These are phyloP conservation scores for Typhlichthys eigenmanni DNA, from an alignment of 2,797 vertebrate species.

Conservation along the genomic window DNA sequence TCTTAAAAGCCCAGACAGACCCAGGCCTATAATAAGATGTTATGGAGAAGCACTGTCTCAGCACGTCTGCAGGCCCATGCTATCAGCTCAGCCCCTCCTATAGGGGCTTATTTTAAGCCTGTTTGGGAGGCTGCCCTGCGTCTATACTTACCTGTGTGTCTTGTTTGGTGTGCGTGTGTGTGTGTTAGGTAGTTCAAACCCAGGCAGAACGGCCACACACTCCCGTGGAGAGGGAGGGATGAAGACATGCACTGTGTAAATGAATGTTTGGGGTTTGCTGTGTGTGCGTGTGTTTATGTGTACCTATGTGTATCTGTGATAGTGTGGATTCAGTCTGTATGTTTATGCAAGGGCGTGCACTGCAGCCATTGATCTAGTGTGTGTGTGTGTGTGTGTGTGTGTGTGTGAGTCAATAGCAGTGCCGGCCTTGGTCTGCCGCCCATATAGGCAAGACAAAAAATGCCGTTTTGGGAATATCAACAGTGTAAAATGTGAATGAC, in stretches of 20 bases:
- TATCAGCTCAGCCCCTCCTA: conserved; percentile 53
- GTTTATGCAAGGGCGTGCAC: conserved; percentile 5
- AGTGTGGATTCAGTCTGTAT: conserved; percentile 31
- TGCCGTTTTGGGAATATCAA: no score
- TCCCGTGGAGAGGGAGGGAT: conserved; percentile 34
- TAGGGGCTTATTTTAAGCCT: conserved; percentile 67
- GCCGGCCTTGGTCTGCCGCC: no score
- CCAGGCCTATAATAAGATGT: conserved; percentile 70
- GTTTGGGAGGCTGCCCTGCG: conserved; percentile 54
- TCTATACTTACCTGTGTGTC: conserved; percentile 67
- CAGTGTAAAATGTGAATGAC: no score
- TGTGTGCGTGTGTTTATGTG: conserved; percentile 10
- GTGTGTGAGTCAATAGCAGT: neutral
- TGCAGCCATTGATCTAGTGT: conserved; percentile 30
- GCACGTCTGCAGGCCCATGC: conserved; percentile 40
- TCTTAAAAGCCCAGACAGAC: conserved; percentile 71
- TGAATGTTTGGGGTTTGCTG: conserved; percentile 58
- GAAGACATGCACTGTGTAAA: conserved; percentile 51
- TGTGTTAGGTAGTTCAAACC: conserved; percentile 3
- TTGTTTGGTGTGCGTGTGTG: conserved; percentile 30
- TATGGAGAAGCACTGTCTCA: conserved; percentile 60
- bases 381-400: conserved; percentile 43
- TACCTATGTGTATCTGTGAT: conserved; percentile 22
- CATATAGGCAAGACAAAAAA: no score
- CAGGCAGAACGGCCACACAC: conserved; percentile 20